These are phyloP conservation scores for Ageneiosus marmoratus DNA, from an alignment of 2,113 vertebrate genomes.

Conservation along the genomic window DNA sequence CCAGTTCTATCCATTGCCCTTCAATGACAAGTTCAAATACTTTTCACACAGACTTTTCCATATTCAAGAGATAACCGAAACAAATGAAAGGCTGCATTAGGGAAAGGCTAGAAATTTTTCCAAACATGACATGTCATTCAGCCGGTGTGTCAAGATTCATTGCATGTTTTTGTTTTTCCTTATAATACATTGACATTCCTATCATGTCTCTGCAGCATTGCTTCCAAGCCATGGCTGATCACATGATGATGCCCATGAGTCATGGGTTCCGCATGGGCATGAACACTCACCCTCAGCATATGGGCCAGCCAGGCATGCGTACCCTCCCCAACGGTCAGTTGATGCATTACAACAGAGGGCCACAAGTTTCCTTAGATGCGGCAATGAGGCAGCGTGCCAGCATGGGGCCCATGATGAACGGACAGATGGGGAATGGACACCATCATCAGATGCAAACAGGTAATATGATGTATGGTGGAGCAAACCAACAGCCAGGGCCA, in stretches of 20 bases:
- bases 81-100: background rate
- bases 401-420: conserved; percentile 70
- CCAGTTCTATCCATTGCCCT: background rate
- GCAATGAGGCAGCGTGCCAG: conserved; percentile 73
- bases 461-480: conserved; percentile 65
- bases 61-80: background rate
- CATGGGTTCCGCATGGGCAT: conserved; percentile 83
- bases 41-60: no score
- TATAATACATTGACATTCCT: background rate
- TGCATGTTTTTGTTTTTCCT: background rate
- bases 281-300: conserved; percentile 76
- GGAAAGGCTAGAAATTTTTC: background rate
- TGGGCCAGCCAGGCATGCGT: conserved; percentile 75
- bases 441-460: conserved; percentile 67
- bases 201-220: conserved; percentile 47
- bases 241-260: conserved; percentile 89
- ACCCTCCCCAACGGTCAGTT: conserved; percentile 70
- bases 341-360: conserved; percentile 79
- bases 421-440: conserved; percentile 63
- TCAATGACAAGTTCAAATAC: background rate
- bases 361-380: conserved; percentile 75
- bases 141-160: conserved; percentile 5
- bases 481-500: conserved; percentile 60
- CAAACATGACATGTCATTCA: background rate
- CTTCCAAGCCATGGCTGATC: conserved; percentile 82